A percentile compares a stretch with the other conserved stretches of the same genome.
phyloP scores from a whole-genome alignment of 2,113 vertebrate genomes.

The Morone saxatilis region DNA sequence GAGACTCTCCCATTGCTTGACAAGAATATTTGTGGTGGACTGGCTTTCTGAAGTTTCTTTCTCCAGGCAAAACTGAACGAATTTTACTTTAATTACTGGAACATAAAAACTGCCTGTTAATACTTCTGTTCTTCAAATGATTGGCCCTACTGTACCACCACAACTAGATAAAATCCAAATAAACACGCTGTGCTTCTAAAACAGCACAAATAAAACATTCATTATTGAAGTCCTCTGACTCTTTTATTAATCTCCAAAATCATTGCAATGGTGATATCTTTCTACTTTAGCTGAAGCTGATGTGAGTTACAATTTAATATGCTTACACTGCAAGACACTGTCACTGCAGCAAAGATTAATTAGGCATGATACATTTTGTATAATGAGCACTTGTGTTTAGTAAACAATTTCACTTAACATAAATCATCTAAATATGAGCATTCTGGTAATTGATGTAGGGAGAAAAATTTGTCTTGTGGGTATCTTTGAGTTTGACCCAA shows the following conservation, averaged over 20 bases:
- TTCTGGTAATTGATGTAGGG: slow-evolving; percentile 40
- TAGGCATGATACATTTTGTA: slow-evolving; percentile 61
- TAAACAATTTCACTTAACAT: slow-evolving; percentile 64
- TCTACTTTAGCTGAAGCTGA: slow-evolving; percentile 39
- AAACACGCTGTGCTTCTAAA: slow-evolving; percentile 25
- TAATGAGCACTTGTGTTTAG: slow-evolving; percentile 62
- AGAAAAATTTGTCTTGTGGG: slow-evolving; percentile 20
- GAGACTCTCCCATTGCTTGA: not conserved
- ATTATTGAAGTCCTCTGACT: slow-evolving; percentile 20
- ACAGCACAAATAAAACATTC: slow-evolving; percentile 46
- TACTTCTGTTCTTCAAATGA: not conserved
- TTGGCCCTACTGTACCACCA: not conserved
- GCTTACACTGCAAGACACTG: slow-evolving; percentile 44
- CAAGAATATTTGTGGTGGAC: not conserved
- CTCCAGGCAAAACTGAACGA: slow-evolving; percentile 9
- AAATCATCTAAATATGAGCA: slow-evolving; percentile 53
- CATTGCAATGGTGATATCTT: slow-evolving; percentile 3
- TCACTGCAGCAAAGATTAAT: slow-evolving; percentile 58
- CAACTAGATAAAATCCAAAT: slow-evolving; percentile 22
- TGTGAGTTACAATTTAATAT: slow-evolving; percentile 62
- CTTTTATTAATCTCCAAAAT: slow-evolving; percentile 34
- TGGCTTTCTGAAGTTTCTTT: not conserved
- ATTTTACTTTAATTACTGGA: not conserved
- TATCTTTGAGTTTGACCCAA: slow-evolving; percentile 9
- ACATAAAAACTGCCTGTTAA: not conserved